Conservation (phyloP, 2,888 invertebrate species). For the Ornithoptera priamus region DNA sequence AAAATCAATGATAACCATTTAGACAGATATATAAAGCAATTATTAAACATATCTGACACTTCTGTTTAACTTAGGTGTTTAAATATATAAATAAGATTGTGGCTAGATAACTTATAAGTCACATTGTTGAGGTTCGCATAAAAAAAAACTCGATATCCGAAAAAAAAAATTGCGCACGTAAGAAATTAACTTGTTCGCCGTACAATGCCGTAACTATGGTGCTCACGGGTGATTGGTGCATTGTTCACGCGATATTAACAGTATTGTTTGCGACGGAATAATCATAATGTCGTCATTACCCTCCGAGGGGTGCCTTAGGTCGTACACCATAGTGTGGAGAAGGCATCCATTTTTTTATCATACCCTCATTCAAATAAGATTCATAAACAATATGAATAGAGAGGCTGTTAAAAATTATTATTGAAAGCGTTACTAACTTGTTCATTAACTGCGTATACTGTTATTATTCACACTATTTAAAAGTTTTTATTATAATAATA, state of each 20-base stretch:
- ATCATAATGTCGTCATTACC: conserved; percentile 72
- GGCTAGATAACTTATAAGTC: no score
- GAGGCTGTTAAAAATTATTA: background rate
- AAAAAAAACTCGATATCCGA: background rate
- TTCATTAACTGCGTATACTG: background rate
- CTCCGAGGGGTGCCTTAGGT: conserved; percentile 41
- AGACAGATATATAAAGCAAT: no score
- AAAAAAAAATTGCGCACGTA: background rate
- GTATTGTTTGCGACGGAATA: conserved; percentile 72
- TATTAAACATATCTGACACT: no score
- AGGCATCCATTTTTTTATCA: conserved; percentile 30
- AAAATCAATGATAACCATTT: no score
- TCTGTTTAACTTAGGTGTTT: no score
- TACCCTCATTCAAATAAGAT: background rate
- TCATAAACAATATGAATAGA: background rate
- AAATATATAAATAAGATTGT: no score
- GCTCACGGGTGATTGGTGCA: conserved; percentile 65
- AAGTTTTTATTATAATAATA: no score
- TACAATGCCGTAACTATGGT: conserved; percentile 32
- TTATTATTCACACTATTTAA: no score
- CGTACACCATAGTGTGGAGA: conserved; percentile 41
- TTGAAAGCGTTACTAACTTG: background rate
- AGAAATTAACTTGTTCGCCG: conserved; percentile 19
- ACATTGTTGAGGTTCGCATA: no score
- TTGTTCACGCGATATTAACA: conserved; percentile 72